Conservation (phyloP, 2,797 vertebrate species). For the Miichthys miiuy region DNA sequence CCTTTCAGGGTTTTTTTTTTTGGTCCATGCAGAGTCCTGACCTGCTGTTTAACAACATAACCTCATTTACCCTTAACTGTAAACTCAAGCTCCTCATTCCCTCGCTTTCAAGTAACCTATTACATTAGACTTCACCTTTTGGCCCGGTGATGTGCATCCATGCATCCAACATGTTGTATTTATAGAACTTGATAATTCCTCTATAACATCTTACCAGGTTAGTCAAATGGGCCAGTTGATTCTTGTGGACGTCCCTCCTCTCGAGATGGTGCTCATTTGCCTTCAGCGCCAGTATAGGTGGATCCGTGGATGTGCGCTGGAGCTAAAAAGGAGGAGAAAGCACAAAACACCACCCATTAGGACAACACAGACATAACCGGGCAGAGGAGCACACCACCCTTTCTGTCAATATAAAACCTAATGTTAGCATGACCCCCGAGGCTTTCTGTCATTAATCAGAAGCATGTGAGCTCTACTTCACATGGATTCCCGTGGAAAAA, state of each 20-base stretch:
- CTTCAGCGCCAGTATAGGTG: slow-evolving; percentile 72
- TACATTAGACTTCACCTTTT: slow-evolving; percentile 29
- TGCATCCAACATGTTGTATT: background rate
- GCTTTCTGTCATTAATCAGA: slow-evolving; percentile 72
- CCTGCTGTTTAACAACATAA: slow-evolving; percentile 23
- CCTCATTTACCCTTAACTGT: slow-evolving; percentile 24
- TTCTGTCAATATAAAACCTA: slow-evolving; percentile 65
- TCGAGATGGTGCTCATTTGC: slow-evolving; percentile 79
- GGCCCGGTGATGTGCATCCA: background rate
- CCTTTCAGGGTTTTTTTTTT: background rate
- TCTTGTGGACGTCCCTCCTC: slow-evolving; percentile 80
- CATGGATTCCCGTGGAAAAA: slow-evolving; percentile 60
- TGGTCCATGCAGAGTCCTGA: background rate
- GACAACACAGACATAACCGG: slow-evolving; percentile 48
- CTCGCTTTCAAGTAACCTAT: slow-evolving; percentile 29
- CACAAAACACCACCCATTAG: slow-evolving; percentile 58
- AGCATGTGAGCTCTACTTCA: slow-evolving; percentile 60
- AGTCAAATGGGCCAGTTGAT: slow-evolving; percentile 76
- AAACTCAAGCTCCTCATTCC: slow-evolving; percentile 24
- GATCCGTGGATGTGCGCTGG: slow-evolving; percentile 79
- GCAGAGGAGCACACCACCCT: slow-evolving; percentile 55
- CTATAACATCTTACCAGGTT: slow-evolving; percentile 82
- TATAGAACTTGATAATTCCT: background rate
- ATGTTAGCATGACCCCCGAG: slow-evolving; percentile 67
- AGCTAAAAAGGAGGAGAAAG: slow-evolving; percentile 71